phyloP scores from a whole-genome alignment of 1,140 invertebrate species.

The Asbolus verrucosus region DNA sequence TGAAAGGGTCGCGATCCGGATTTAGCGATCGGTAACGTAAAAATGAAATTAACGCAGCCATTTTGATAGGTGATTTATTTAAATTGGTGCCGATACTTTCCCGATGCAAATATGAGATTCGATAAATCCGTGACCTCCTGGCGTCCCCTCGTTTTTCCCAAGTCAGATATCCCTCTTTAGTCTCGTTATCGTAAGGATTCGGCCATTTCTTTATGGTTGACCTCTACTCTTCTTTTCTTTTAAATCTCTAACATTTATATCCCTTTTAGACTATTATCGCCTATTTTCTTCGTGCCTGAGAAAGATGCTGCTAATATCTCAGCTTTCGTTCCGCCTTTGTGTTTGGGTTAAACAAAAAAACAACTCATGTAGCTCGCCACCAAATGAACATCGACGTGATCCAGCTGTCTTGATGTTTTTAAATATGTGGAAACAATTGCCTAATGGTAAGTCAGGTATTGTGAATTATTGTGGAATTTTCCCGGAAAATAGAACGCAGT shows the following conservation, averaged over 20 bases:
- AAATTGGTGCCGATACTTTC: neutral
- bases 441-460: too few relatives aligned
- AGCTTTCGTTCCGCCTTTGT: slow-evolving; percentile 41
- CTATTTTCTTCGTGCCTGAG: slow-evolving; percentile 48
- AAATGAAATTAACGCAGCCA: too few relatives aligned
- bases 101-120: slow-evolving; percentile 33
- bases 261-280: slow-evolving; percentile 57
- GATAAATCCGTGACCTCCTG: slow-evolving; percentile 27
- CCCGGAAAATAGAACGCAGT: neutral
- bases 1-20: too few relatives aligned
- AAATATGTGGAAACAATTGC: too few relatives aligned
- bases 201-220: slow-evolving; percentile 57
- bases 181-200: slow-evolving; percentile 55
- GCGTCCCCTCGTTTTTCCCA: slow-evolving; percentile 34
- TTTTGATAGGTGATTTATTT: too few relatives aligned
- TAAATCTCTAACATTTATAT: slow-evolving; percentile 57
- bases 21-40: too few relatives aligned
- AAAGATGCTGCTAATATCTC: slow-evolving; percentile 55
- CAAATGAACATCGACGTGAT: slow-evolving; percentile 6
- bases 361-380: neutral
- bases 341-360: slow-evolving; percentile 3
- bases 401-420: too few relatives aligned
- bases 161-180: slow-evolving; percentile 54
- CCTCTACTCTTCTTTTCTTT: slow-evolving; percentile 54
- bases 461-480: neutral